Base-by-base conservation (phyloP, 2,113 vertebrate genomes). In the Neodontobutis hainanensis region DNA sequence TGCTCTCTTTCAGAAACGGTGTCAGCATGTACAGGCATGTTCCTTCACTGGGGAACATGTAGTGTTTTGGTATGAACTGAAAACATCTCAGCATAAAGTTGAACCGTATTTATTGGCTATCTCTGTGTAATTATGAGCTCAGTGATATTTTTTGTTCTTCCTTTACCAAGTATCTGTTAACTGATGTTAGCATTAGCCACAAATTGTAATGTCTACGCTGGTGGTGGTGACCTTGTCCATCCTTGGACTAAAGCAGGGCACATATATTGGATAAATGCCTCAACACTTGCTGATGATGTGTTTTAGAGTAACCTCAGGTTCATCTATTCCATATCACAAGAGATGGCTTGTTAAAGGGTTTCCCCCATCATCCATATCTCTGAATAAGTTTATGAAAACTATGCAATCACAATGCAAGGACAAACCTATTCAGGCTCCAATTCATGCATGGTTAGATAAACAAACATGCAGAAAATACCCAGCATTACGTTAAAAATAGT, bases 271-370 rank as follows among this genome's bases (percentile, higher is more conserved):
- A 70, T 64, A 50, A 75, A 60, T 32, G 78, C 73, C 58, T 34
- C 4, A 15, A 19, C 58, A 46, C 42, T 71, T 58, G 81, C 79
- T 83, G 80, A 85, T 46, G 75, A 70, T 67, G 79, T 77, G 73
- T 79, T 55, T 81, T 46, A 38, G 10, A 44, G 42, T 65, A 55
- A 75, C 69, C 68, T 36, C 7, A 0, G 15, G 65, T 55, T 78
- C 38, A 15, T 1, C 43, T n/a, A 14, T 19, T 66, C 15, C 16
- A 44, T 56, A 55, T 15, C 12, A 11, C 45, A 63, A 16, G 44
- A 65, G 44, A 65, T 32, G 16, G 16, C 38, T 36, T 1, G 7
- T 61, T 68, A 73, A 75, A 80, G 57, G 78, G 80, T 71, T 62
- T 68, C 67, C 75, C 70, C 61, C 8, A 3, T 49, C 15, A 40